Conservation (phyloP, 2,797 vertebrate genomes). For the Philypnodon macrostomus region DNA sequence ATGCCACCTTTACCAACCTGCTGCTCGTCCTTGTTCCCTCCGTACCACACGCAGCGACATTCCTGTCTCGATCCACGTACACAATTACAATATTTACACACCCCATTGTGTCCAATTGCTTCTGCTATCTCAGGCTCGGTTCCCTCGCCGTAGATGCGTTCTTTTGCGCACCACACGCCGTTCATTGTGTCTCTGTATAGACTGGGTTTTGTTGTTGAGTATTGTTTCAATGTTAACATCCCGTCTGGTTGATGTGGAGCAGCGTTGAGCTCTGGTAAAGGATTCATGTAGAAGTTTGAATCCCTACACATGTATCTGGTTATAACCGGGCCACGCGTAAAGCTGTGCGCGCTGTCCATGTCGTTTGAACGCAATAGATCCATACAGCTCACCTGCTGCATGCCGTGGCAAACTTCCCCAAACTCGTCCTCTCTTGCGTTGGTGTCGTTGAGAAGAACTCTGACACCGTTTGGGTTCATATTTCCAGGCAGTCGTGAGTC, state of each 20-base stretch:
- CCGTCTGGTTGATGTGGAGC: slow-evolving; percentile 30
- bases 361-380: slow-evolving; percentile 55
- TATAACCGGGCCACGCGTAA: slow-evolving; percentile 43
- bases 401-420: slow-evolving; percentile 40
- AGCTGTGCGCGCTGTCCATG: slow-evolving; percentile 25
- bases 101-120: slow-evolving; percentile 7
- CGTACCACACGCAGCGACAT: slow-evolving; percentile 56
- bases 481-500: slow-evolving; percentile 18
- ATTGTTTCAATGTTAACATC: slow-evolving; percentile 23
- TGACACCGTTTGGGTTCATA: slow-evolving; percentile 10
- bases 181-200: slow-evolving; percentile 29
- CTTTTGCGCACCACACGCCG: slow-evolving; percentile 46
- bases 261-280: slow-evolving; percentile 19
- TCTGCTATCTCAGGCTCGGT: slow-evolving; percentile 26
- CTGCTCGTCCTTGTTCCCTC: slow-evolving; percentile 26
- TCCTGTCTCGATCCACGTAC: slow-evolving; percentile 40
- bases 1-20: slow-evolving; percentile 26
- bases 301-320: slow-evolving; percentile 50
- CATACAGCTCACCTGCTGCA: slow-evolving; percentile 63
- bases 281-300: slow-evolving; percentile 43
- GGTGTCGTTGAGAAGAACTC: neutral
- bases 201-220: slow-evolving; percentile 16
- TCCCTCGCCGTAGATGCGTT: slow-evolving; percentile 39
- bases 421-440: slow-evolving; percentile 24
- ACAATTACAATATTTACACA: slow-evolving; percentile 59